Evolutionary conservation across 1,140 invertebrate species (phyloP).

Genomic region (Monochamus saltuarius): DNA sequence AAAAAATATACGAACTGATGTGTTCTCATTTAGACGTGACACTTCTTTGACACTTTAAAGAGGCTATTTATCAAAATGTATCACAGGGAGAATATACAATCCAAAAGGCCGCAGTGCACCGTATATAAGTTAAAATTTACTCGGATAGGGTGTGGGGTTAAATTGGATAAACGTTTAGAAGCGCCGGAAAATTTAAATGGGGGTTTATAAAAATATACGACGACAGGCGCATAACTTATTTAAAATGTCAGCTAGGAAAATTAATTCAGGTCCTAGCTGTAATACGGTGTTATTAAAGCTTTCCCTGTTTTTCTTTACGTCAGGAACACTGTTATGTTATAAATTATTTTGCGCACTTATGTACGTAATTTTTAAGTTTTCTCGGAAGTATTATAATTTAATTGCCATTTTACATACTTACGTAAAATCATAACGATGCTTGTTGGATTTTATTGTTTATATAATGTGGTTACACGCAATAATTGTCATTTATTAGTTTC

Average conservation of each 20-base stretch:
- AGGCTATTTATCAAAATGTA: constrained; percentile 44
- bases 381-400: no score
- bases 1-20: constrained; percentile 5
- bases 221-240: constrained; percentile 50
- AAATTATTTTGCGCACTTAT: constrained; percentile 34
- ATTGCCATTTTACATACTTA: no score
- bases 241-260: constrained; percentile 49
- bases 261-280: constrained; percentile 47
- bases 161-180: constrained; percentile 31
- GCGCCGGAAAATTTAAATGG: constrained; percentile 44
- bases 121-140: constrained; percentile 24
- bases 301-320: constrained; percentile 44
- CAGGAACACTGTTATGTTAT: constrained; percentile 41
- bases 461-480: no score
- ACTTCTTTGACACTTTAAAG: constrained; percentile 45
- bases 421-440: no score
- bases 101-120: neutral
- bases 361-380: no score
- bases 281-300: constrained; percentile 44
- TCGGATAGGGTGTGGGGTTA: constrained; percentile 25
- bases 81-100: constrained; percentile 22
- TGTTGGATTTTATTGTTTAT: no score
- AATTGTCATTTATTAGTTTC: no score
- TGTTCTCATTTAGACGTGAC: constrained; percentile 27
- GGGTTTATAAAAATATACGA: constrained; percentile 50